Base-by-base conservation (phyloP, 2,888 invertebrate genomes). In the Dasysyrphus tricinctus region DNA sequence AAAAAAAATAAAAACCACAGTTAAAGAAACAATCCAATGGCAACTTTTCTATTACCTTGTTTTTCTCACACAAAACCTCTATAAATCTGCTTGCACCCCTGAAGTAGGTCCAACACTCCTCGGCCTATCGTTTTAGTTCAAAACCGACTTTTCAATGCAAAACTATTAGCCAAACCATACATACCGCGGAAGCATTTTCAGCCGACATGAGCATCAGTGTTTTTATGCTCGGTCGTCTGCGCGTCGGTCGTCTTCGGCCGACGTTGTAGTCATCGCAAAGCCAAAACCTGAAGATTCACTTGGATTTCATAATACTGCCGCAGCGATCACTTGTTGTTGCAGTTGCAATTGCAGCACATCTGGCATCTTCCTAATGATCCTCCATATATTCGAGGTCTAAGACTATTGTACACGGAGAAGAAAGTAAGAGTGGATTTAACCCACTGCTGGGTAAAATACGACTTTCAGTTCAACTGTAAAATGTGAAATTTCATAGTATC, bases 261-360 rank as follows among this genome's bases (percentile, higher is more conserved):
- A 5, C 14, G 14, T 24, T 24, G 47, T 44, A 51, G 14, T 42
- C 69, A 42, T 24, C 63, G 29, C 24, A 47, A 76, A 39, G 56
- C 61, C 61, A 54, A 67, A 78, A 78, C 73, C 67, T 85, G 77
- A 85, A 85, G 85, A 85, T 85, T 69, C 72, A 85, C 85, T 85
- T 78, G 69, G 19, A 57, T 85, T 81, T 85, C 85, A 49, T 85
- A 85, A 85, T 70, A 61, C 24, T 56, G 19, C 29, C 34, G 14
- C 12, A 54, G 51, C 56, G 32, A 65, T 32, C 6, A 9, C 14
- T 14, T 69, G n/a, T 24, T 29, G 24, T 24, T 24, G 24, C 24
- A 24, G 24, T 24, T 24, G n/a, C n/a, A n/a, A 19, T 32, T 19
- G n/a, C n/a, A 34, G 39, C 61, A 34, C 39, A 39, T 44, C 39